Evolutionary conservation across 2,113 vertebrate genomes (phyloP).

Genomic region (Nibea albiflora): DNA sequence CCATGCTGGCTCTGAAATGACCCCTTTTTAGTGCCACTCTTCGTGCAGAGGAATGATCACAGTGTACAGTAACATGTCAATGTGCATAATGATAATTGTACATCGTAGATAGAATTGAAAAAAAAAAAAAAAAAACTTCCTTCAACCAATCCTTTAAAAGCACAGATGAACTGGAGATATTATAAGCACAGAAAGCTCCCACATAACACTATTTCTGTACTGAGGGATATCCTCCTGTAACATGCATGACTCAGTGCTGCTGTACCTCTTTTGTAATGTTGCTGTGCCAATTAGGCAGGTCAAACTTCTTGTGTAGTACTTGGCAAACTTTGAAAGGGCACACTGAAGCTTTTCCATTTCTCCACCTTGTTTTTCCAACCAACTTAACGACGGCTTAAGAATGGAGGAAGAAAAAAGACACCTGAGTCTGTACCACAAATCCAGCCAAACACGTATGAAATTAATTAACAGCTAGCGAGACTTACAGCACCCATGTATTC

Average conservation of each 20-base stretch:
- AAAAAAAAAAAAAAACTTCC: too few relatives aligned
- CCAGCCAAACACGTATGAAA: not conserved
- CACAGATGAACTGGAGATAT: too few relatives aligned
- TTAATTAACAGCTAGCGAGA: not conserved
- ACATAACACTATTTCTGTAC: too few relatives aligned
- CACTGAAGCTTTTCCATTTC: constrained; percentile 14
- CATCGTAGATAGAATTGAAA: too few relatives aligned
- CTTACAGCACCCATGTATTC: not conserved
- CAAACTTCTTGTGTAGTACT: constrained; percentile 1
- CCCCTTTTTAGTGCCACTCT: too few relatives aligned
- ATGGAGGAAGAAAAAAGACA: not conserved
- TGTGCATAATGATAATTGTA: too few relatives aligned
- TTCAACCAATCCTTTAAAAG: too few relatives aligned
- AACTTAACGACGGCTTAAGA: constrained; percentile 5
- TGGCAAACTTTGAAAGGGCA: constrained; percentile 32
- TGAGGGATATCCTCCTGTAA: too few relatives aligned
- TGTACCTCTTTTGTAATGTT: not conserved
- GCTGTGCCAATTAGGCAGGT: constrained; percentile 11
- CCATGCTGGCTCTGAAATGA: too few relatives aligned
- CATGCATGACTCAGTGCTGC: not conserved
- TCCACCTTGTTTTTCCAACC: constrained; percentile 2
- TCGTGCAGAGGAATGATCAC: too few relatives aligned
- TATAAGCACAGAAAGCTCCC: too few relatives aligned
- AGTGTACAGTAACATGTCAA: too few relatives aligned
- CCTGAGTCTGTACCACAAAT: not conserved